Conservation (phyloP, 2,113 vertebrate species). For the Leptocoma aspasia region DNA sequence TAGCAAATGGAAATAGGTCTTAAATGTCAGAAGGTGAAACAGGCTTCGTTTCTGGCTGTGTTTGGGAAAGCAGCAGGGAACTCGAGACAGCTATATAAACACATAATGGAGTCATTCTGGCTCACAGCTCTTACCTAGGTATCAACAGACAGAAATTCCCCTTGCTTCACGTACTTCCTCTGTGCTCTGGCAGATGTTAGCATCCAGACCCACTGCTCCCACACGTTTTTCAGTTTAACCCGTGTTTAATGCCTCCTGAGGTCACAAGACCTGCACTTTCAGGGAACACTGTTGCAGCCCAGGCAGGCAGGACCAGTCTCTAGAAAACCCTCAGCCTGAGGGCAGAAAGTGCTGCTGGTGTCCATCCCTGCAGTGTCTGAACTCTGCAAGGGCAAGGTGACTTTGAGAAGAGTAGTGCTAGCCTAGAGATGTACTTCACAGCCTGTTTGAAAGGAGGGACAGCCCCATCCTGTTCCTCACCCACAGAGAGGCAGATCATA, state of each 20-base stretch:
- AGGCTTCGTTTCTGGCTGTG: not conserved
- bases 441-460: not conserved
- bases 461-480: not conserved
- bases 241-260: not conserved
- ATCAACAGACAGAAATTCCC: not conserved
- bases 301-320: not conserved
- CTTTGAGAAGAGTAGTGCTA: not conserved
- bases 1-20: not conserved
- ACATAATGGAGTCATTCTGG: not conserved
- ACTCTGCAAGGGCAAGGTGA: not conserved
- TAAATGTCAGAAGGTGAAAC: not conserved
- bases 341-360: not conserved
- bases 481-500: not conserved
- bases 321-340: not conserved
- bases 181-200: not conserved
- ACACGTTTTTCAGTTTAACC: fast-evolving
- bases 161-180: not conserved
- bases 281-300: not conserved
- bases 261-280: not conserved
- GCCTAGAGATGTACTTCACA: not conserved
- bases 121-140: not conserved
- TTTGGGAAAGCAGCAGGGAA: not conserved
- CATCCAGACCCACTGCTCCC: not conserved
- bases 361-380: not conserved
- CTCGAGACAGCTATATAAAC: not conserved